These are phyloP conservation scores for Asteroscopus sphinx DNA, from an alignment of 2,888 invertebrate genomes.

Conservation along the genomic window DNA sequence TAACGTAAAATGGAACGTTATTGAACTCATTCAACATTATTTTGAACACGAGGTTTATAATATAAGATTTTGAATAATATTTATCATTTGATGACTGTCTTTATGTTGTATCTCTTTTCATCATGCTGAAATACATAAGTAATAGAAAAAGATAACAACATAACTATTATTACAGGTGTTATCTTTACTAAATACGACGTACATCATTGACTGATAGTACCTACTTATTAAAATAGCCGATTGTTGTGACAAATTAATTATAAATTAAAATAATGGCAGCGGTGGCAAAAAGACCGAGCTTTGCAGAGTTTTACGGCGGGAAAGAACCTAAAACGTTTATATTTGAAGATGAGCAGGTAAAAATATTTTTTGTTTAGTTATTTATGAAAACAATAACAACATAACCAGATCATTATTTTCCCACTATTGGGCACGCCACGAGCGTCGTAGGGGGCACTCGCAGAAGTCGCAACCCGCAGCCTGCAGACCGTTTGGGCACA, in stretches of 20 bases:
- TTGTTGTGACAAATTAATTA: neutral
- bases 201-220: neutral
- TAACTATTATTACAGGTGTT: too few species aligned
- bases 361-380: too few species aligned
- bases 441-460: too few species aligned
- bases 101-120: slow-evolving; percentile 1
- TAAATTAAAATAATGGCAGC: slow-evolving; percentile 13
- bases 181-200: too few species aligned
- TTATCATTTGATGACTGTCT: neutral
- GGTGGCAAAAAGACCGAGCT: slow-evolving; percentile 18
- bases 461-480: too few species aligned
- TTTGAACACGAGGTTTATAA: too few species aligned
- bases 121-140: neutral
- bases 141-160: neutral
- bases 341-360: slow-evolving; percentile 73
- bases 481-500: too few species aligned
- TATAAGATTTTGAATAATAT: slow-evolving; percentile 21
- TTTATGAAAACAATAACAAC: too few species aligned
- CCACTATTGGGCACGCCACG: too few species aligned
- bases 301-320: slow-evolving; percentile 47
- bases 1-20: slow-evolving; percentile 28
- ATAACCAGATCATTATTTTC: too few species aligned
- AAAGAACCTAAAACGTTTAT: slow-evolving; percentile 55
- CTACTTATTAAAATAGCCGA: neutral
- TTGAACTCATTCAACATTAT: neutral